Evolutionary conservation across 2,888 invertebrate genomes (phyloP).

Genomic region (Eupithecia centaureata): DNA sequence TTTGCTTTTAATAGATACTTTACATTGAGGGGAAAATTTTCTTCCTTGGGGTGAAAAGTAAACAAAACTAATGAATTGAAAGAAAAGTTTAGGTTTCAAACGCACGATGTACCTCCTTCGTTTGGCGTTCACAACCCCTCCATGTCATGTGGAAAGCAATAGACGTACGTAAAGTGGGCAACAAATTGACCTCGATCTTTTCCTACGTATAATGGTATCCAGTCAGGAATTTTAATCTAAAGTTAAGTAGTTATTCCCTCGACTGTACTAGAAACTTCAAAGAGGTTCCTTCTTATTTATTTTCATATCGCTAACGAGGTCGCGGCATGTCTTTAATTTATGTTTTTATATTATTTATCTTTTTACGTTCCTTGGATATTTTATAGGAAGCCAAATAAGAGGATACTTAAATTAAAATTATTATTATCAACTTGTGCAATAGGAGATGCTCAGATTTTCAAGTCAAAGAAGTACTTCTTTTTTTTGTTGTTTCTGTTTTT

Average conservation of each 20-base stretch:
- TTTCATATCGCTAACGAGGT: constrained; percentile 40
- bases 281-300: constrained; percentile 36
- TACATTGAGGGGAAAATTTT: neutral
- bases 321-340: constrained; percentile 36
- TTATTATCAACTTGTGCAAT: neutral
- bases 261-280: constrained; percentile 38
- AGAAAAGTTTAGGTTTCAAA: neutral
- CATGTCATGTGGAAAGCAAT: constrained; percentile 5
- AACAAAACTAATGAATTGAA: neutral
- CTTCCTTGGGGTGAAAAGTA: constrained; percentile 5
- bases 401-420: neutral
- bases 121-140: constrained; percentile 3
- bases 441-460: neutral
- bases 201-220: neutral
- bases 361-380: constrained; percentile 3
- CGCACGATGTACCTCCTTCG: neutral
- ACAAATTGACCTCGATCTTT: neutral
- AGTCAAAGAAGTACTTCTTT: neutral
- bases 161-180: neutral
- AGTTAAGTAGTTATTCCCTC: constrained; percentile 14
- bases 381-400: neutral
- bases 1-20: neutral
- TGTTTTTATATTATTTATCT: constrained; percentile 25
- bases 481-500: too few relatives aligned
- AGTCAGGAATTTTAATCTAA: neutral